phyloP scores from a whole-genome alignment of 2,797 vertebrate genomes.

The Taeniopygia guttata region DNA sequence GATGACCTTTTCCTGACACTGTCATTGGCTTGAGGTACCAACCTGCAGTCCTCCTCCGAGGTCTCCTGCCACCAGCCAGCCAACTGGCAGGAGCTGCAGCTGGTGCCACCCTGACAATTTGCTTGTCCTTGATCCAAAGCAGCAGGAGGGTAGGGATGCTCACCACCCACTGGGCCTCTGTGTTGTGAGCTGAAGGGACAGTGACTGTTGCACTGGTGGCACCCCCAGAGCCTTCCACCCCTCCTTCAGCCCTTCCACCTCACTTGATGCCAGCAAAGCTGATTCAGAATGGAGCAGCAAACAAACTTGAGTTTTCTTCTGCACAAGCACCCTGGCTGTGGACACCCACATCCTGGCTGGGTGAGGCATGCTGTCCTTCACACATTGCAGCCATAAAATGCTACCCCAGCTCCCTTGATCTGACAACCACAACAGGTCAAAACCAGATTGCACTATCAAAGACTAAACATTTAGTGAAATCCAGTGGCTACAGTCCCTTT shows the following conservation, averaged over 20 bases:
- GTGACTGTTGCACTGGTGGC: fast-evolving
- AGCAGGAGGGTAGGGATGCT: not conserved
- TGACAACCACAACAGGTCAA: fast-evolving
- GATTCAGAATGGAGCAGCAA: not conserved
- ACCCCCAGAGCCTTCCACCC: fast-evolving
- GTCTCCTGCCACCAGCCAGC: not conserved
- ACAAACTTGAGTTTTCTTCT: not conserved
- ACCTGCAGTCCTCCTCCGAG: fast-evolving
- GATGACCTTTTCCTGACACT: not conserved
- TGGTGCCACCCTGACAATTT: fast-evolving
- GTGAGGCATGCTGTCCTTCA: fast-evolving
- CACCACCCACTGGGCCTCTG: fast-evolving
- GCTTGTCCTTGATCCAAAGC: not conserved
- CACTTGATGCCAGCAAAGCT: fast-evolving
- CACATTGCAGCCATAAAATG: fast-evolving
- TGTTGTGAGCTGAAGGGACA: fast-evolving
- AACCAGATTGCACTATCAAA: not conserved
- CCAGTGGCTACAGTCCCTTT: not conserved
- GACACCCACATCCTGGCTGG: not conserved
- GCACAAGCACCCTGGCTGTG: not conserved
- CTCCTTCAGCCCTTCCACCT: not conserved
- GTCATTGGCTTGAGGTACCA: not conserved
- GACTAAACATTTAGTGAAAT: not conserved
- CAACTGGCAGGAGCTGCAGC: not conserved
- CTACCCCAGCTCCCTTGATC: fast-evolving